These are phyloP conservation scores for Thelaira solivaga DNA, from an alignment of 2,888 invertebrate species.

Conservation along the genomic window DNA sequence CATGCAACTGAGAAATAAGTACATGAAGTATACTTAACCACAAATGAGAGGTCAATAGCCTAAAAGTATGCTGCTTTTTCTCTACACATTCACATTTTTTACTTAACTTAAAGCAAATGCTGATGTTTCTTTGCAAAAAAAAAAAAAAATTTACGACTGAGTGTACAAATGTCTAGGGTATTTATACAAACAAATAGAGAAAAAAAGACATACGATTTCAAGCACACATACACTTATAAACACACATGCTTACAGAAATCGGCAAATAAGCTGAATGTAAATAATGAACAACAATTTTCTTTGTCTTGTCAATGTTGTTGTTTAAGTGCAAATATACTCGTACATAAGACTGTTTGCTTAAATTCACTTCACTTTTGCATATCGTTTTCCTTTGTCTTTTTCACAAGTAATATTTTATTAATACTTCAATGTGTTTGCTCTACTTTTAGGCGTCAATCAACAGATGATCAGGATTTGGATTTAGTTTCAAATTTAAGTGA, in stretches of 20 bases:
- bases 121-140: not conserved
- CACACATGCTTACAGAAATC: no score
- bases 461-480: slow-evolving; percentile 73
- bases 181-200: slow-evolving; percentile 2
- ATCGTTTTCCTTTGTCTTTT: not conserved
- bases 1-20: slow-evolving; percentile 54
- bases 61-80: slow-evolving; percentile 68
- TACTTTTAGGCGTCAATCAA: slow-evolving; percentile 68
- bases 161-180: slow-evolving; percentile 39
- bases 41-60: slow-evolving; percentile 69
- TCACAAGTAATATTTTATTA: not conserved
- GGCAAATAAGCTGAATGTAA: not conserved
- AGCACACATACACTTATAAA: no score
- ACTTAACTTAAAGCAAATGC: slow-evolving; percentile 16
- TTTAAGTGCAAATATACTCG: not conserved
- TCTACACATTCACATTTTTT: slow-evolving; percentile 3
- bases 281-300: slow-evolving; percentile 8
- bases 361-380: not conserved
- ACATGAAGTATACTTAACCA: slow-evolving; percentile 36
- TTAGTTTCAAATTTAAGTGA: slow-evolving; percentile 70
- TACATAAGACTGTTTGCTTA: no score
- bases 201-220: no score
- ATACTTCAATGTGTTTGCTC: slow-evolving; percentile 9
- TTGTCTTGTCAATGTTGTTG: slow-evolving; percentile 47
- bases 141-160: no score